Percentiles rank a stretch among this genome's conserved stretches.
These are phyloP conservation scores for Acleris laterana DNA, from an alignment of 2,888 invertebrate genomes.

Conservation along the genomic window DNA sequence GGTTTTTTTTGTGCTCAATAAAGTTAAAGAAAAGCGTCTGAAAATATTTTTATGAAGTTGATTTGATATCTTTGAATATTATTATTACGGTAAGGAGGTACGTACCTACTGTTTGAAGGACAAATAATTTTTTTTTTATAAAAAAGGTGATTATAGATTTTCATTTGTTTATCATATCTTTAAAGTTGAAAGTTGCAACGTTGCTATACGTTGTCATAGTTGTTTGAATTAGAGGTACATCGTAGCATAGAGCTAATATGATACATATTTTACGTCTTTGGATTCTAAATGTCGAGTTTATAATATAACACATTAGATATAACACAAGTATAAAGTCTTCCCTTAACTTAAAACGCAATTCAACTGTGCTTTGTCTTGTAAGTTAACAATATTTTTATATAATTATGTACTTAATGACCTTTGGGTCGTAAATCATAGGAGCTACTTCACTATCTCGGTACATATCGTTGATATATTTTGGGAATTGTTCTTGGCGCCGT, in stretches of 20 bases:
- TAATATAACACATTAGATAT: too few species aligned
- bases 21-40: neutral
- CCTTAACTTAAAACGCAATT: too few species aligned
- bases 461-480: conserved; percentile 18
- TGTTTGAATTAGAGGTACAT: too few species aligned
- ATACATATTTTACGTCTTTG: neutral
- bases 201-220: accelerated
- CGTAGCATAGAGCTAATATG: too few species aligned
- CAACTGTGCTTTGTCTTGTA: neutral
- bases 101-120: too few species aligned
- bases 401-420: conserved; percentile 3
- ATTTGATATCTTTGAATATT: neutral
- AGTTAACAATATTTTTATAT: neutral
- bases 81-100: too few species aligned
- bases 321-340: too few species aligned
- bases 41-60: neutral
- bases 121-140: too few species aligned
- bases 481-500: conserved; percentile 9
- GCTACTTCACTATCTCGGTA: conserved; percentile 11
- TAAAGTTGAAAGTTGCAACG: too few species aligned
- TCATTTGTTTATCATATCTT: too few species aligned
- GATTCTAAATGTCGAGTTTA: neutral
- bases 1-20: neutral
- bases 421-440: neutral
- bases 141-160: too few species aligned